Conservation (phyloP, 92 coral and sea anemone species). For the Palythoa grandis region DNA sequence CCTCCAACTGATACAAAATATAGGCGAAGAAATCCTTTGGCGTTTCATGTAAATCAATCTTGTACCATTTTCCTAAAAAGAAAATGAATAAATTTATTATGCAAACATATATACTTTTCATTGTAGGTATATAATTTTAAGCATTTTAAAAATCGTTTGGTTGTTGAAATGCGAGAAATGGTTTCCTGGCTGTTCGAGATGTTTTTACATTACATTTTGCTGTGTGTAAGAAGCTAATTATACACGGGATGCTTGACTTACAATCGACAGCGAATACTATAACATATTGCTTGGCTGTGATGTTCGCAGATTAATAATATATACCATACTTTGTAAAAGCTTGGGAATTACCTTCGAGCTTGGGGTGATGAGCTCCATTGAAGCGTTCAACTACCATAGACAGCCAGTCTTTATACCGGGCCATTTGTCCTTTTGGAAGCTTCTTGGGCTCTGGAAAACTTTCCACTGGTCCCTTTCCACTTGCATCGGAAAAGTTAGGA, state of each 20-base stretch:
- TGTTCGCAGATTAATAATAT: background rate
- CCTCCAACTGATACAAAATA: background rate
- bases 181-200: constrained; percentile 1
- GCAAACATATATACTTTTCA: constrained; percentile 4
- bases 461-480: background rate
- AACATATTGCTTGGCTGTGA: background rate
- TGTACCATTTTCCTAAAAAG: constrained; percentile 11
- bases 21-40: constrained; percentile 14
- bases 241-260: too few relatives aligned
- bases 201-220: too few relatives aligned
- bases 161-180: constrained; percentile 1
- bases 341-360: constrained; percentile 18
- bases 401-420: constrained; percentile 10
- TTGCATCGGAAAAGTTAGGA: background rate
- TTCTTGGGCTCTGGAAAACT: background rate
- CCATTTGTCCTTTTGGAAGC: background rate
- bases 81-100: background rate
- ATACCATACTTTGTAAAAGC: background rate
- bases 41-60: background rate
- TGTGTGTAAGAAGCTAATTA: too few relatives aligned
- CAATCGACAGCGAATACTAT: background rate
- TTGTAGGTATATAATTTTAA: background rate
- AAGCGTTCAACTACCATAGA: constrained; percentile 2
- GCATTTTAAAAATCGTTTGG: background rate
- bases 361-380: constrained; percentile 22